These are phyloP conservation scores for Ancistrus triradiatus DNA, from an alignment of 2,113 vertebrate genomes.

Conservation along the genomic window DNA sequence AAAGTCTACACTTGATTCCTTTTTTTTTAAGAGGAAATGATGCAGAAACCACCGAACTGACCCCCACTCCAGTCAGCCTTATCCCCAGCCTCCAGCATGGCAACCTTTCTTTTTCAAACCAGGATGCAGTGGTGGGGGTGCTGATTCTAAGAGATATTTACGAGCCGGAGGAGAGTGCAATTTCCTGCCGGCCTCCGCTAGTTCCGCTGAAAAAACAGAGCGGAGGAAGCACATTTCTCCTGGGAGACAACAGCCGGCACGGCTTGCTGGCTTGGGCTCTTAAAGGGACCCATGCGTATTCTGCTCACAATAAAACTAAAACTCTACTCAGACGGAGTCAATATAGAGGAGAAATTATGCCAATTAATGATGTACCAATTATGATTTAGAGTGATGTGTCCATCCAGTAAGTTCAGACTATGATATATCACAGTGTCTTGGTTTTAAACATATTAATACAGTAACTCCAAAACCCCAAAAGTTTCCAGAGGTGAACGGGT, in stretches of 20 bases:
- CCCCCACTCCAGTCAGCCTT: constrained; percentile 26
- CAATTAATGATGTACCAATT: background rate
- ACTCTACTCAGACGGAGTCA: background rate
- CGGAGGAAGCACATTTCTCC: constrained; percentile 73
- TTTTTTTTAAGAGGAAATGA: constrained; percentile 14
- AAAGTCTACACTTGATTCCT: too few relatives aligned
- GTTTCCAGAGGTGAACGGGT: too few relatives aligned
- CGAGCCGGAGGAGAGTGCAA: constrained; percentile 75
- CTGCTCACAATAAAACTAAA: constrained; percentile 22
- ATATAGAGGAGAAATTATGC: background rate
- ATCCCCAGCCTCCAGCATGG: constrained; percentile 37
- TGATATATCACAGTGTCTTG: too few relatives aligned
- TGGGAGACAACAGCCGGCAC: constrained; percentile 58
- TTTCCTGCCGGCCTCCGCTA: constrained; percentile 75
- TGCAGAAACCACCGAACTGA: constrained; percentile 20
- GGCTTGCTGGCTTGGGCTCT: constrained; percentile 44
- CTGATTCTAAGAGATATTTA: constrained; percentile 75
- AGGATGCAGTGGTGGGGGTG: constrained; percentile 52
- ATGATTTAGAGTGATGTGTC: background rate
- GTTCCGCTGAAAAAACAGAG: constrained; percentile 79
- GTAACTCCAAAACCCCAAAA: too few relatives aligned
- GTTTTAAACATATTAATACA: too few relatives aligned
- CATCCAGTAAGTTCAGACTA: background rate
- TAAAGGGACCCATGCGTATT: constrained; percentile 41
- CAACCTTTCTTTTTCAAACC: constrained; percentile 45